Evolutionary conservation across 2,888 invertebrate species (phyloP).

Genomic region (Catocala fraxini): DNA sequence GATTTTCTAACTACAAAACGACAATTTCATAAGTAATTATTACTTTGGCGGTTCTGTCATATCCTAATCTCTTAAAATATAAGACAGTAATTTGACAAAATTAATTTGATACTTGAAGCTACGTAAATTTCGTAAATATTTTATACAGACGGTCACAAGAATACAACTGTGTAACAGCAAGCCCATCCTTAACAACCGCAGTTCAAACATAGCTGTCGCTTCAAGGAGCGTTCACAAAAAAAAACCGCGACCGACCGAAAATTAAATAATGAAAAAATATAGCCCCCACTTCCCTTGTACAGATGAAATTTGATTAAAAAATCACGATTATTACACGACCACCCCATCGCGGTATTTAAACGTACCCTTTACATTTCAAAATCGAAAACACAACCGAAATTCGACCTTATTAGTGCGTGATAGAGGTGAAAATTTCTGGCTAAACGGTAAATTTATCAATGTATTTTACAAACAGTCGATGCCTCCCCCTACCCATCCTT

Average conservation of each 20-base stretch:
- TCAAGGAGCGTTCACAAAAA: conserved; percentile 74
- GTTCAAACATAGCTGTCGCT: conserved; percentile 82
- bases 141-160: too few relatives aligned
- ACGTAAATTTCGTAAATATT: too few relatives aligned
- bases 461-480: conserved; percentile 80
- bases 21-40: too few relatives aligned
- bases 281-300: conserved; percentile 85
- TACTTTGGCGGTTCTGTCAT: too few relatives aligned
- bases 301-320: conserved; percentile 89
- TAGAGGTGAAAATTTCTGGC: conserved; percentile 39
- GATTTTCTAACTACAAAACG: too few relatives aligned
- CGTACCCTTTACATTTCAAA: conserved; percentile 46
- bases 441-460: conserved; percentile 56
- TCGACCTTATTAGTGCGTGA: conserved; percentile 31
- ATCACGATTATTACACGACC: conserved; percentile 87
- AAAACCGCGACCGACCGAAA: conserved; percentile 80
- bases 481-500: conserved; percentile 67
- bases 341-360: conserved; percentile 73
- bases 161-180: conserved; percentile 57
- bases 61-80: too few relatives aligned
- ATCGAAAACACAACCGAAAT: conserved; percentile 25
- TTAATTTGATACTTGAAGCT: too few relatives aligned
- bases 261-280: conserved; percentile 88
- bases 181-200: conserved; percentile 72
- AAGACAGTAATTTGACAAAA: too few relatives aligned